phyloP scores from a whole-genome alignment of 2,797 vertebrate genomes.

The Sylvilagus floridanus region DNA sequence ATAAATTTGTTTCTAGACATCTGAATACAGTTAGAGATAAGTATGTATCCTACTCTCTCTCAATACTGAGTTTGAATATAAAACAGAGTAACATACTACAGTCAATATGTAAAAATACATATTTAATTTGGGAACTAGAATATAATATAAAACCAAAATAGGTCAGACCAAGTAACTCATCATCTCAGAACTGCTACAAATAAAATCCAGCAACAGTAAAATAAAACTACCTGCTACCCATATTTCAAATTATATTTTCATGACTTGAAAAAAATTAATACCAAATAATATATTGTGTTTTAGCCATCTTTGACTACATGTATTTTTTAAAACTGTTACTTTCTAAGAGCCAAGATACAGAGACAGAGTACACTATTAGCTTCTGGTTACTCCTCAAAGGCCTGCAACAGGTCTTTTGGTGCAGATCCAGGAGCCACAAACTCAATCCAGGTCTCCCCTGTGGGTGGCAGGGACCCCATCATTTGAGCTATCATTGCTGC shows the following conservation, averaged over 20 bases:
- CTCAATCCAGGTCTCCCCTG: too few species aligned
- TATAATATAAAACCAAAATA: conserved; percentile 38
- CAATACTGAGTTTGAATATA: neutral
- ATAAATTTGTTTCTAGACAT: neutral
- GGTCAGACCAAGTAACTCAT: conserved; percentile 48
- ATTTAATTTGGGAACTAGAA: neutral
- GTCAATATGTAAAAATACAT: neutral
- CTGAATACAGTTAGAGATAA: neutral
- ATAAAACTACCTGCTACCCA: neutral
- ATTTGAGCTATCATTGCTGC: too few species aligned
- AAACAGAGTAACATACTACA: neutral
- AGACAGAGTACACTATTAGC: too few species aligned
- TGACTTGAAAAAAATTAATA: conserved; percentile 44
- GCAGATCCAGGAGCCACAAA: too few species aligned
- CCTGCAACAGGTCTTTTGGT: too few species aligned
- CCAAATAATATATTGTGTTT: neutral
- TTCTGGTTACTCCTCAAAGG: too few species aligned
- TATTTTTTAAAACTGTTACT: too few species aligned
- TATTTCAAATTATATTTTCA: conserved; percentile 30
- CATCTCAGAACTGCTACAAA: neutral
- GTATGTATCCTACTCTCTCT: neutral
- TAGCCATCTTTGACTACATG: neutral
- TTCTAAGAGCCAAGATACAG: too few species aligned
- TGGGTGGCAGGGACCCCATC: too few species aligned
- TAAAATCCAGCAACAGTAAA: neutral